Base-by-base conservation (phyloP, 2,797 vertebrate genomes). In the Sebastes kiyomatsui region DNA sequence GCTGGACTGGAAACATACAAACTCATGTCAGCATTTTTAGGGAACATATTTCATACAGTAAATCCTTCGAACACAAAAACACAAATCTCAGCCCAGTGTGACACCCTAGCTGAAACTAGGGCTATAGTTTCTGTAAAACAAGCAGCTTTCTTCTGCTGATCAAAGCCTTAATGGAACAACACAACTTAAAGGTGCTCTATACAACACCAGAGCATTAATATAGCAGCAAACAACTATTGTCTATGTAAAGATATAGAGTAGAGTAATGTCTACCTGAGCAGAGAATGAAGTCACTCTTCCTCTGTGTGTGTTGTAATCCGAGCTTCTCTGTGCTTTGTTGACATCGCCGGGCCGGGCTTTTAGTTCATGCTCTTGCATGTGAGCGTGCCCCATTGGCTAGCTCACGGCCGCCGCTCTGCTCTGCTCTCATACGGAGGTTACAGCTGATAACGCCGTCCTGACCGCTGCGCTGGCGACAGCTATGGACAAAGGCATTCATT, bases 131-230 rank as follows among this genome's bases (percentile, higher is more conserved):
- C 42, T 20, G 2, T 59, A 59, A 33, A 67, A 11, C 9, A 28
- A 55, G 3, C 12, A 55, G 16, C 23, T 11, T 22, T 23, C 33
- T 33, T 46, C 38, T 3, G 14, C 25, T 64, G 7, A 59, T 2
- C 58, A 33, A 33, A 62, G 20, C 6, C 3, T 33, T 11, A 13
- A 55, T 35, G 54, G 18, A 79, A 61, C 9, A 33, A 58, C 28
- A 23, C 38, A 46, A 46, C 38, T 46, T 46, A 46, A 46, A 46
- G 38, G 6, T 46, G 14, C 38, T 18, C 38, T 46, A 46, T 46
- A 18, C 0, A 0, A 46, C 0, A 46, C 38, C 38, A 46, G 38
- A 0, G 14, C 14, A 0, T 46, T 46, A 46, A 46, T 18, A 46
- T 18, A 46, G 38, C 38, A 46, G 38, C 38, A 16, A 46, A 46